Conservation (phyloP, 2,888 invertebrate genomes). For the Tenthredo distinguenda region DNA sequence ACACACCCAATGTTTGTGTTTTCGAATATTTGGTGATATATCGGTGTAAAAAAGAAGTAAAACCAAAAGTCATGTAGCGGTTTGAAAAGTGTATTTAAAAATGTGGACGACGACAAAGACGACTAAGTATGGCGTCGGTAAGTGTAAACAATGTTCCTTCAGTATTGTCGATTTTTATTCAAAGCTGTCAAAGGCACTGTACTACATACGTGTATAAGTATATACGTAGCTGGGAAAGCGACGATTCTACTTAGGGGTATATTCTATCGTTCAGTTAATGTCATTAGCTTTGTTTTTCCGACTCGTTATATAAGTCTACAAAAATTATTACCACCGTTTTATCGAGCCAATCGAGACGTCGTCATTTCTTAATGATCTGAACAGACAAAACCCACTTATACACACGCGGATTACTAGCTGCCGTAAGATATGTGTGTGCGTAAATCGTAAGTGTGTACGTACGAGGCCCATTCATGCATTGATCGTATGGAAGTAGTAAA, state of each 20-base stretch:
- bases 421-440: conserved; percentile 47
- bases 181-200: conserved; percentile 63
- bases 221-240: neutral
- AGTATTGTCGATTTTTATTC: neutral
- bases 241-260: neutral
- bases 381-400: conserved; percentile 35
- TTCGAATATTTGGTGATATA: conserved; percentile 64
- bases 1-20: conserved; percentile 76
- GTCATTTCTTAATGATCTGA: conserved; percentile 49
- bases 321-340: neutral
- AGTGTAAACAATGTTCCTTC: conserved; percentile 74
- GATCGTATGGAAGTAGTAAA: conserved; percentile 63
- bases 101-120: conserved; percentile 89
- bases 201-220: conserved; percentile 1
- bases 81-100: conserved; percentile 63
- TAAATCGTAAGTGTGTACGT: conserved; percentile 57
- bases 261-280: neutral
- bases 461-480: conserved; percentile 75
- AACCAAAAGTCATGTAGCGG: conserved; percentile 65
- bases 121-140: conserved; percentile 88
- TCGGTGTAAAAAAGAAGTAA: conserved; percentile 12
- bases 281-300: neutral
- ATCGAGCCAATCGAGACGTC: neutral
- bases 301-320: neutral
- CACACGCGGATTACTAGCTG: conserved; percentile 34